Evolutionary conservation across 1,140 invertebrate species (phyloP), one percentile per base, ranked within the genome.

Genomic region (Chrysomallon squamiferum): DNA sequence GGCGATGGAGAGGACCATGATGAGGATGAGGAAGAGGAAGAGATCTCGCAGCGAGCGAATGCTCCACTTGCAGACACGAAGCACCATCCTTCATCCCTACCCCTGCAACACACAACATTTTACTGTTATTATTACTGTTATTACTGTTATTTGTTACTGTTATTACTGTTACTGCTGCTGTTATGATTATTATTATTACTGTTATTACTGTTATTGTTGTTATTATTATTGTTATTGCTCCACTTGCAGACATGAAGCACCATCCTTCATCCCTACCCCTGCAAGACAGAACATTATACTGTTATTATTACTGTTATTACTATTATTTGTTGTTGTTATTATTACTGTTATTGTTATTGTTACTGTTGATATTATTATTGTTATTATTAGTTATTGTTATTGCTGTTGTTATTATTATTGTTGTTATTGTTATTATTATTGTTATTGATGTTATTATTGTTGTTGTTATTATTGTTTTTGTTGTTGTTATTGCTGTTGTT

Each of bases 211-310:
- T 18, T 18, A 13, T 20, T 20, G 15, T 18, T 45, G 15, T 20
- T 11, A n/a, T 11, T 20, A 2, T 20, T 1, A 2, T 1, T 1
- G 20, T 2, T 20, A 2, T 13, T 15, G 50, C 50, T 54, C 50
- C 22, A 54, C 50, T 54, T 54, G 50, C 50, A 54, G 50, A 54
- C 22, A 15, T 22, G 50, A 7, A 22, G 50, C 22, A 25, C 50
- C 50, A 54, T 54, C 22, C 50, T 54, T 54, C 50, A 54, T 54
- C n/a, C 50, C 50, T 54, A 30, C n/a, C 29, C n/a, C 50, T 54
- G 50, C 3, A 54, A 47, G 45, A 22, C n/a, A 5, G 25, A 11
- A 22, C 25, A 20, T 20, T 22, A 47, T 47, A 6, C n/a, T 2
- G 0, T 47, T 11, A 47, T 3, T 47, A 22, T 20, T 18, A 20